Conservation (phyloP, 1,140 invertebrate genomes). For the Leptopilina boulardi region DNA sequence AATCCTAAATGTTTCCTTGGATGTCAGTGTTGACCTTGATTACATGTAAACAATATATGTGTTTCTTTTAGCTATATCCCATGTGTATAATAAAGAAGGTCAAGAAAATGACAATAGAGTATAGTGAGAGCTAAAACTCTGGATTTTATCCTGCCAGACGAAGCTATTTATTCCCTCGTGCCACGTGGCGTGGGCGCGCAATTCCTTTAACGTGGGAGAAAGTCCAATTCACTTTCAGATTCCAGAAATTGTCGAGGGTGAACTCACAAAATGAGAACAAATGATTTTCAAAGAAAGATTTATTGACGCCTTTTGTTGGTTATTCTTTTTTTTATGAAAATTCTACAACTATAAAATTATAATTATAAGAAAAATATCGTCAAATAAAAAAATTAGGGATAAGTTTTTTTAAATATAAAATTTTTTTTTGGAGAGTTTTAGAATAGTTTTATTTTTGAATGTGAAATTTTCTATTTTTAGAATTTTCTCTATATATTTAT, state of each 20-base stretch:
- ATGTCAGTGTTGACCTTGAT: too few species aligned
- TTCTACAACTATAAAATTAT: neutral
- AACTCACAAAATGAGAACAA: neutral
- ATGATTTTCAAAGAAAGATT: neutral
- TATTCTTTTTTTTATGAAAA: slow-evolving; percentile 4
- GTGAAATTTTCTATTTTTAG: too few species aligned
- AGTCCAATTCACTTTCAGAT: slow-evolving; percentile 14
- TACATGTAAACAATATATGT: too few species aligned
- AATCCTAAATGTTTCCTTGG: too few species aligned
- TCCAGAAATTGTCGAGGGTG: neutral
- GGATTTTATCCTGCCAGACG: neutral
- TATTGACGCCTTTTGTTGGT: neutral
- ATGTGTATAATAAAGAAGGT: neutral
- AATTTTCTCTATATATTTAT: too few species aligned
- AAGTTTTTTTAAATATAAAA: too few species aligned
- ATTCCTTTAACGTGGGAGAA: neutral
- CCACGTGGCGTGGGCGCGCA: slow-evolving; percentile 16
- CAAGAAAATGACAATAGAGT: neutral
- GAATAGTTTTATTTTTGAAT: too few species aligned
- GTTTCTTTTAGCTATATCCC: too few species aligned
- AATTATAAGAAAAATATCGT: too few species aligned
- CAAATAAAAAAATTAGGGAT: too few species aligned
- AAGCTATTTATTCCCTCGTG: neutral
- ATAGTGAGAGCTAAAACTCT: neutral
- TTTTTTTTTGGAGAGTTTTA: too few species aligned